Evolutionary conservation across 2,888 invertebrate genomes (phyloP).

Genomic region (Cerastis leucographa): DNA sequence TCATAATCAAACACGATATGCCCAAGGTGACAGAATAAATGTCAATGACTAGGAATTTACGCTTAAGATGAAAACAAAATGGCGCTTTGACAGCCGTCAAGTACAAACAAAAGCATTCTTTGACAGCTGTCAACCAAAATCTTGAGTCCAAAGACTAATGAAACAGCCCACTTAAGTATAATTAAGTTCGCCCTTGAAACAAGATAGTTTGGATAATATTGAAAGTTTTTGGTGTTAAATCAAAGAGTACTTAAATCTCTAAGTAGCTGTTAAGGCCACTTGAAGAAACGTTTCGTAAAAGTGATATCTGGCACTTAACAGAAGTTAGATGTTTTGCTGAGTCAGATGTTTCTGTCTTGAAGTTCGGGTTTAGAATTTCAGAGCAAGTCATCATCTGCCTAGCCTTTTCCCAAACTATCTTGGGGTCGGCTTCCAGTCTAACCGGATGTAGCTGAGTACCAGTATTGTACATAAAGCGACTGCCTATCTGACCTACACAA

Average conservation of each 20-base stretch:
- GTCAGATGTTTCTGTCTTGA: background rate
- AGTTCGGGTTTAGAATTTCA: background rate
- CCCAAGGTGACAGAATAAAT: background rate
- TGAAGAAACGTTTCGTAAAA: constrained; percentile 33
- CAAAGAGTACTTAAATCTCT: constrained; percentile 37
- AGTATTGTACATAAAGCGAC: too few relatives aligned
- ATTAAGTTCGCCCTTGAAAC: constrained; percentile 36
- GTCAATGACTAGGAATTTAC: background rate
- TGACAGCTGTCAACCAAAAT: constrained; percentile 14
- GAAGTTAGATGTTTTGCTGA: background rate
- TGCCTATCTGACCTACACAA: too few relatives aligned
- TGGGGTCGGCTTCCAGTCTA: too few relatives aligned
- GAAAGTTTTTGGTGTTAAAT: constrained; percentile 37
- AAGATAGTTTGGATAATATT: constrained; percentile 29
- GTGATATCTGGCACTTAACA: constrained; percentile 17
- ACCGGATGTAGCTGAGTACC: too few relatives aligned
- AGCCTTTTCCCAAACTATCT: too few relatives aligned
- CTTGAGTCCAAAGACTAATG: constrained; percentile 9
- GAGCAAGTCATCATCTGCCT: too few relatives aligned
- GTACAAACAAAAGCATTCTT: constrained; percentile 1
- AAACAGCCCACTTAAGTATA: background rate
- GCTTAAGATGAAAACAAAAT: background rate
- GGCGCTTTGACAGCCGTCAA: background rate
- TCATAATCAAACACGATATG: background rate
- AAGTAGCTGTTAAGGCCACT: constrained; percentile 24